Percentiles rank a stretch among this genome's conserved stretches.
Conservation (phyloP, 1,140 invertebrate genomes). For the Metopolophium dirhodum region DNA sequence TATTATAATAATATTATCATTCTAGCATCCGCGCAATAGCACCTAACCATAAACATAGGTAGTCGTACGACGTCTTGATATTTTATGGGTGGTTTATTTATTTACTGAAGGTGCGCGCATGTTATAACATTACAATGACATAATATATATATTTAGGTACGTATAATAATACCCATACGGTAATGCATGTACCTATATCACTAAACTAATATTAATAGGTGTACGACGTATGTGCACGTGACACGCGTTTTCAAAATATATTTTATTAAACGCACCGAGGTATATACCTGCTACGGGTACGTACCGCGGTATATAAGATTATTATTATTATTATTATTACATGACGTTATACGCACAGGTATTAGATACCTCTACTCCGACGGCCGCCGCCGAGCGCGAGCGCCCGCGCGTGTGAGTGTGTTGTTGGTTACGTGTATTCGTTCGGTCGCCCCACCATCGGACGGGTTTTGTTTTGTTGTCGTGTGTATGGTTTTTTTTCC, state of each 20-base stretch:
- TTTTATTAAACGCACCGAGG: neutral
- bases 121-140: no score
- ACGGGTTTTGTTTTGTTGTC: slow-evolving; percentile 47
- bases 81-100: no score
- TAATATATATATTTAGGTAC: no score
- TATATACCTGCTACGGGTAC: neutral
- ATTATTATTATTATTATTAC: neutral
- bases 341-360: neutral
- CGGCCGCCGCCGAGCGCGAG: neutral
- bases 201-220: neutral
- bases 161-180: neutral
- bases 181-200: neutral
- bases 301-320: neutral
- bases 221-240: neutral
- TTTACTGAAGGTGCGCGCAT: no score
- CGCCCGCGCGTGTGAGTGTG: neutral
- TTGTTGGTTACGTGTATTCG: slow-evolving; percentile 47
- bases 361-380: neutral
- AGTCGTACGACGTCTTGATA: no score
- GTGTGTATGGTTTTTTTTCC: slow-evolving; percentile 29
- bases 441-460: slow-evolving; percentile 12
- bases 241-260: neutral
- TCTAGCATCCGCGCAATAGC: no score
- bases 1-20: neutral
- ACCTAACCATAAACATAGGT: no score